A percentile compares a stretch with the other conserved stretches of the same genome.
Conservation (phyloP, 2,888 invertebrate species). For the Athalia circularis region DNA sequence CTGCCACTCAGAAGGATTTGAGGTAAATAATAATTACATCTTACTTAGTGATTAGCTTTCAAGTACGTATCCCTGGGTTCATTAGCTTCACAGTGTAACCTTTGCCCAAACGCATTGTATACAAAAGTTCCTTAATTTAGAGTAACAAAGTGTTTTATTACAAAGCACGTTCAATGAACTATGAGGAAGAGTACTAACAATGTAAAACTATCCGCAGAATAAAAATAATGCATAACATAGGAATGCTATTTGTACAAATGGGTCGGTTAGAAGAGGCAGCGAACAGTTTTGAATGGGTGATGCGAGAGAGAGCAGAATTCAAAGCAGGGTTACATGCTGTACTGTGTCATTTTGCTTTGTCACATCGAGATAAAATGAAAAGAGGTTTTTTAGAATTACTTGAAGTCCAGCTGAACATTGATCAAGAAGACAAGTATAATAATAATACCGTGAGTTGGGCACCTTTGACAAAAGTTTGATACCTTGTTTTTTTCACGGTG, state of each 20-base stretch:
- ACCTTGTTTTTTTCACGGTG: not conserved
- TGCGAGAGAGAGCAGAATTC: constrained; percentile 95
- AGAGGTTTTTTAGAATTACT: constrained; percentile 92
- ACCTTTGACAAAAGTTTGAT: not conserved
- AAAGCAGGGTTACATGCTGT: constrained; percentile 92
- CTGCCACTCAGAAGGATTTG: constrained; percentile 93
- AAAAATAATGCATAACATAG: constrained; percentile 99
- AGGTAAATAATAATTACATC: constrained; percentile 76
- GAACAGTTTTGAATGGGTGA: constrained; percentile 97
- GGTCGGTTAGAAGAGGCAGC: constrained; percentile 97
- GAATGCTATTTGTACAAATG: constrained; percentile 95
- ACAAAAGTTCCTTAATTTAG: too few relatives aligned
- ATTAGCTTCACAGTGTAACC: too few relatives aligned
- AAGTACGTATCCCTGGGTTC: not conserved
- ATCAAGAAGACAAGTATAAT: constrained; percentile 82
- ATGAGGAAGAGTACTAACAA: not conserved
- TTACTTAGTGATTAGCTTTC: not conserved
- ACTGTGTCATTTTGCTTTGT: constrained; percentile 90
- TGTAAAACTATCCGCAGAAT: constrained; percentile 77
- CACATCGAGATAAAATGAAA: constrained; percentile 95
- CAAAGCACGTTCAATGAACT: too few relatives aligned
- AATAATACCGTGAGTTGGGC: constrained; percentile 66
- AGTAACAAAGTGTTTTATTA: too few relatives aligned
- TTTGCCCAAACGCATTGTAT: too few relatives aligned
- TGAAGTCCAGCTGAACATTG: constrained; percentile 89